Evolutionary conservation across 2,113 vertebrate genomes (phyloP), one percentile per base, ranked within the genome.

Genomic region (Platanista minor): DNA sequence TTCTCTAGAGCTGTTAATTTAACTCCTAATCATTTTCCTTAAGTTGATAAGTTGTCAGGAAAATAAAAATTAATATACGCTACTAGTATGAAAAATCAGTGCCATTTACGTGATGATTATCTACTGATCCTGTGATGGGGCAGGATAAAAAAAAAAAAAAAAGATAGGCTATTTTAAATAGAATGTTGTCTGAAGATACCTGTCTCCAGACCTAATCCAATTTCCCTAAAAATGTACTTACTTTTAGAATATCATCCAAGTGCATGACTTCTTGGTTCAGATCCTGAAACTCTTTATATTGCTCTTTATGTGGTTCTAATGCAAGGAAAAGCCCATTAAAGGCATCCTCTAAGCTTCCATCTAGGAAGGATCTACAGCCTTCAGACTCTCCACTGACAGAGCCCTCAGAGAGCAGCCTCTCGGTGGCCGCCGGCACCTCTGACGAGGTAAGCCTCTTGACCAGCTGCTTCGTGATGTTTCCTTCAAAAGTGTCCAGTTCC

Each of bases 221-320:
- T 5, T 49, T 78, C 57, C 49, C 97, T 18, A 69, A 83, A 91
- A 86, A 84, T 0, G 81, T 97, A 99, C 99, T 99, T 98, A 99
- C 99, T 99, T 99, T 99, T 41, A 99, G 98, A 86, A 99, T 98
- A 96, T 99, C 99, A 97, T 99, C 99, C 97, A 99, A 98, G 69
- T 99, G 99, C 99, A 99, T 99, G 95, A 99, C 99, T 97, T 99
- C 99, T 97, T 99, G 99, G 96, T 99, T 99, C 98, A 99, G 98
- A 94, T 99, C 99, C 98, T 99, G 99, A 97, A 99, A 99, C 98
- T 99, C 99, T 97, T 99, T 97, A 97, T 99, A 99, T 97, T 99
- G 99, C 90, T 99, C 99, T 83, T 99, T 99, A 95, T 99, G 99
- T 1, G 99, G 98, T 96, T 99, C 99, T 87, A 99, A 98, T 27